Base-by-base conservation (phyloP, 2,113 vertebrate species). In the Salminus brasiliensis region DNA sequence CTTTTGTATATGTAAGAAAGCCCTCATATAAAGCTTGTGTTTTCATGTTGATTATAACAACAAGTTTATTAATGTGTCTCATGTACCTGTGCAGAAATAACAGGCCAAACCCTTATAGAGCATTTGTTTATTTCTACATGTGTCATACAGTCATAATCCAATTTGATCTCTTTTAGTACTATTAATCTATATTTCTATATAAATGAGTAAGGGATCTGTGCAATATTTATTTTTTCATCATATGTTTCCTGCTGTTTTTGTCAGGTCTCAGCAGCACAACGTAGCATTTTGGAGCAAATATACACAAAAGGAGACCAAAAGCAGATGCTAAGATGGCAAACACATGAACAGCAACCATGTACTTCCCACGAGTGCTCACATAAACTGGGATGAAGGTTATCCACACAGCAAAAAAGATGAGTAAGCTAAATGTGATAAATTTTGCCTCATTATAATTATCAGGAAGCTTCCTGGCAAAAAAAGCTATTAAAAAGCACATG, bases 331-430 rank as follows among this genome's bases (percentile, higher is more conserved):
- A 77, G 69, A 90, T 90, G 23, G 89, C 89, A 77, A 90, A 90
- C 7, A 88, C 76, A 53, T 90, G 87, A 12, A 90, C 89, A 53
- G 88, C 88, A 55, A 88, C 85, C 55, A 81, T 89, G 32, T 89
- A 88, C 57, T 89, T 88, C 60, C 88, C 88, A 65, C 81, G 60
- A 8, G 88, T 86, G 72, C 88, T 89, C 21, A 87, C 78, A 68
- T 89, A 89, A 47, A 88, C 88, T 21, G 88, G 88, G 25, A 89
- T 87, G 59, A 89, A 89, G 4, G 86, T 88, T 53, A 89, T 83
- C 89, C 89, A 90, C 25, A 90, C 89, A 0, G 87, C 89, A 77
- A 87, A 89, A 72, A 90, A 89, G 49, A 90, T 88, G 0, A 90
- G 74, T 85, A 90, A 87, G 65, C 89, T 90, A 36, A 90, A 90